Evolutionary conservation across 1,140 invertebrate species (phyloP), one percentile per base, ranked within the genome.

Genomic region (Bombus superbus): DNA sequence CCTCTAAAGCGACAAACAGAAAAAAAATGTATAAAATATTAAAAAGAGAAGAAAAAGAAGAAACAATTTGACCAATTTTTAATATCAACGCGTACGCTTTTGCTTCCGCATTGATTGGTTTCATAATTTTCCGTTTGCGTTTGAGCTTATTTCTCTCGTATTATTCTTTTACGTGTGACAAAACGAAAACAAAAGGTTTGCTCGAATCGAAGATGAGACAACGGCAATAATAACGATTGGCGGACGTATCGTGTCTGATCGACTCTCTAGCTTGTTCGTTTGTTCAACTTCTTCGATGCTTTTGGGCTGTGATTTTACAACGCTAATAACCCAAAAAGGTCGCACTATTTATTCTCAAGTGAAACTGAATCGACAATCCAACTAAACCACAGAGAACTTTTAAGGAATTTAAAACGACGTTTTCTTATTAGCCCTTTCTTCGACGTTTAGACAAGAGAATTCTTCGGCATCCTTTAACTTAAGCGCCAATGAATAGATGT

Each of bases 291-390:
- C 64, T 38, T 85, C 69, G 66, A 83, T 83, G 75, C 40, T 88
- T 80, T 79, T 83, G 32, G 85, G 72, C 85, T 85, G 83, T 81
- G 83, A 85, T 72, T 74, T 66, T 81, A 81, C 57, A 73, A 81
- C 69, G 69, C 59, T 68, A 71, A 74, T 62, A 59, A 64, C 44
- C 71, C 42, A 72, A 74, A 68, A 47, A n/a, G 11, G 28, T 28
- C 47, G 40, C 57, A 18, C 44, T 64, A 47, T 74, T 81, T 73
- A 73, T 73, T 81, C 69, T 74, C 77, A 57, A 81, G n/a, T 44
- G 22, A 81, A 74, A 81, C 71, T 69, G 25, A 74, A 80, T 79
- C 76, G 83, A 79, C 76, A 84, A 84, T 84, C 76, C 68, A 81
- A 64, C 44, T 42, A 59, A 79, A 66, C 22, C 57, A 72, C 38